Evolutionary conservation across 2,113 vertebrate genomes (phyloP).

Genomic region (Odontesthes bonariensis): DNA sequence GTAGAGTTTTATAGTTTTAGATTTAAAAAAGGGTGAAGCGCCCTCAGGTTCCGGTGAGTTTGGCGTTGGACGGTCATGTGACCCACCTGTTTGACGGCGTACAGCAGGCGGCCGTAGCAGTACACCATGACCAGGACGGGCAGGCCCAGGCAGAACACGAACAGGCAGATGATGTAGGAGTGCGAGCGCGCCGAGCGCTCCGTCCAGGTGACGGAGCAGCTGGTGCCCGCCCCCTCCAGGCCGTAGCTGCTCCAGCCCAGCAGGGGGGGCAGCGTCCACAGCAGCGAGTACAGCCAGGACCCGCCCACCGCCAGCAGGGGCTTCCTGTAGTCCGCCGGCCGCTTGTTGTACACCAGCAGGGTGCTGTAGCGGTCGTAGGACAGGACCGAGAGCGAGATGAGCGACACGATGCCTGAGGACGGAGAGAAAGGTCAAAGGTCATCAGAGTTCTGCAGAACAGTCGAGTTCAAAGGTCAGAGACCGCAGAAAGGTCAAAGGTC

Average conservation of each 20-base stretch:
- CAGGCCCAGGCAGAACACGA: slow-evolving; percentile 83
- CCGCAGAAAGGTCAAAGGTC: too few relatives aligned
- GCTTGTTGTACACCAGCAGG: slow-evolving; percentile 79
- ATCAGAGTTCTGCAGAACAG: too few relatives aligned
- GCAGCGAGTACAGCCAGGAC: slow-evolving; percentile 83
- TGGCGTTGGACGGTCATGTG: too few relatives aligned
- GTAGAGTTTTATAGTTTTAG: too few relatives aligned
- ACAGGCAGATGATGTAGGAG: slow-evolving; percentile 85
- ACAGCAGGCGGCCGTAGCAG: slow-evolving; percentile 82
- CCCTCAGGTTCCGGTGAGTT: too few relatives aligned
- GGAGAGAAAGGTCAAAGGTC: background rate
- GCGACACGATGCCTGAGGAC: slow-evolving; percentile 81
- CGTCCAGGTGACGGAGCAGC: slow-evolving; percentile 84
- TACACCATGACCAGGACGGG: slow-evolving; percentile 82
- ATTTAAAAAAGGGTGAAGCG: too few relatives aligned
- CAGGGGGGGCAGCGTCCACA: slow-evolving; percentile 84
- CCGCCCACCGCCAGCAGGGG: slow-evolving; percentile 77
- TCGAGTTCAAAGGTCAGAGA: too few relatives aligned
- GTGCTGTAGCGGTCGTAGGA: slow-evolving; percentile 85
- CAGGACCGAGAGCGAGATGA: slow-evolving; percentile 81
- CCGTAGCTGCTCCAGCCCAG: slow-evolving; percentile 85
- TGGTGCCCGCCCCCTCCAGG: slow-evolving; percentile 81
- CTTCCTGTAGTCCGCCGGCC: slow-evolving; percentile 64
- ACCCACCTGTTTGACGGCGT: slow-evolving; percentile 83
- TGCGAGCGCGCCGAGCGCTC: slow-evolving; percentile 66